Base-by-base conservation (phyloP, 2,113 vertebrate genomes). In the Bettongia penicillata region DNA sequence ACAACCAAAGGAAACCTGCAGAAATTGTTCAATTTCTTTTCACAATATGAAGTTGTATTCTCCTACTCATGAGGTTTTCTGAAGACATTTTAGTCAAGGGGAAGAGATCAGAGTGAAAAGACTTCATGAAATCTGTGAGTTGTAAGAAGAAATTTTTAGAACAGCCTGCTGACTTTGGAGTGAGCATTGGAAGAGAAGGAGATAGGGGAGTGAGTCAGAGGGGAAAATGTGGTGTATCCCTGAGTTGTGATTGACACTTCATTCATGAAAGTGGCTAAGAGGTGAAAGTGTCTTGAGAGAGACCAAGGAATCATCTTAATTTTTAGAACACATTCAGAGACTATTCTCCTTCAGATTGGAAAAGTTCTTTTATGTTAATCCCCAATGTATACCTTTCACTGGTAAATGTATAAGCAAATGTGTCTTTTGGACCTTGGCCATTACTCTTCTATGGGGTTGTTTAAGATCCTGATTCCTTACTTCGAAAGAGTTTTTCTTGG, bases 71-170 rank as follows among this genome's bases (percentile, higher is more conserved):
- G 26, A 57, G 55, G 25, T 9, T 57, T 57, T 57, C 26, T 28
- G 55, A 57, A 57, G 55, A 57, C 61, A 68, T 68, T 68, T 68
- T 37, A 68, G 61, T 68, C 68, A 84, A 84, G 68, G 37, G 4
- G 37, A 91, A 94, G 19, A 93, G 47, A 53, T 37, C 89, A 52
- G 0, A 26, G 48, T 90, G 51, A 37, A 28, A 96, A 91, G 91
- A 1, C 31, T 95, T 91, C 48, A 47, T 91, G 51, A 94, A 95
- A 92, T 90, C 26, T 92, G 0, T 47, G 92, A n/a, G 95, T 93
- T 93, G 92, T 52, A 93, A 49, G 51, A 94, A 92, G 26, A 48
- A 0, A 22, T n/a, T 90, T 93, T 90, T n/a, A 61, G 53, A 28
- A 61, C 89, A 8, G 93, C 47, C 3, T 95, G 3, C 53, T 94